Percentiles rank a stretch among this genome's conserved stretches.
Conservation (phyloP, 2,113 vertebrate genomes). For the Mesembrinibis cayennensis region DNA sequence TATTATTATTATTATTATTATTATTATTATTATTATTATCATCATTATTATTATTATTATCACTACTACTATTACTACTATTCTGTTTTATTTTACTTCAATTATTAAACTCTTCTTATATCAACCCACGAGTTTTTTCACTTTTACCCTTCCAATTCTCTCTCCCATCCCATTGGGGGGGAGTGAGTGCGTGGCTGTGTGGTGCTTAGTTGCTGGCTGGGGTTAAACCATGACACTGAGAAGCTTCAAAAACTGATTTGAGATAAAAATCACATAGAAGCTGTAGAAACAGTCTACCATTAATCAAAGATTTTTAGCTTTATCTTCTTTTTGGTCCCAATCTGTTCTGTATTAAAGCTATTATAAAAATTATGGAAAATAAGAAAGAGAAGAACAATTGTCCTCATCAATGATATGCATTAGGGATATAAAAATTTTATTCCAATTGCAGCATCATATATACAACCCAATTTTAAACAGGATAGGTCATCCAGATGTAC, state of each 20-base stretch:
- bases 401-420: not conserved
- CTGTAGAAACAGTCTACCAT: not conserved
- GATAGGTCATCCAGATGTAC: not conserved
- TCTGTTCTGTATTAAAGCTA: not conserved
- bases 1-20: too few species aligned
- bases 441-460: not conserved
- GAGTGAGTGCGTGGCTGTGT: too few species aligned
- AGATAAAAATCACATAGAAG: not conserved
- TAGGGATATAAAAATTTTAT: not conserved
- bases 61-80: too few species aligned
- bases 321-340: not conserved
- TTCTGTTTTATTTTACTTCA: too few species aligned
- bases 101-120: too few species aligned
- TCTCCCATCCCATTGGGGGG: too few species aligned
- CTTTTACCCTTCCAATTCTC: too few species aligned
- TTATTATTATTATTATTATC: too few species aligned
- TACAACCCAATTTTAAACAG: conserved; percentile 1
- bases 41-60: too few species aligned
- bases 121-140: too few species aligned
- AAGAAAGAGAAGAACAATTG: not conserved
- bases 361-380: not conserved
- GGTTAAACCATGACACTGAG: not conserved
- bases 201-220: too few species aligned
- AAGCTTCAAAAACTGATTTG: not conserved
- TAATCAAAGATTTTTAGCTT: not conserved